These are phyloP conservation scores for Xiphydria camelus DNA, from an alignment of 2,888 invertebrate species.

Conservation along the genomic window DNA sequence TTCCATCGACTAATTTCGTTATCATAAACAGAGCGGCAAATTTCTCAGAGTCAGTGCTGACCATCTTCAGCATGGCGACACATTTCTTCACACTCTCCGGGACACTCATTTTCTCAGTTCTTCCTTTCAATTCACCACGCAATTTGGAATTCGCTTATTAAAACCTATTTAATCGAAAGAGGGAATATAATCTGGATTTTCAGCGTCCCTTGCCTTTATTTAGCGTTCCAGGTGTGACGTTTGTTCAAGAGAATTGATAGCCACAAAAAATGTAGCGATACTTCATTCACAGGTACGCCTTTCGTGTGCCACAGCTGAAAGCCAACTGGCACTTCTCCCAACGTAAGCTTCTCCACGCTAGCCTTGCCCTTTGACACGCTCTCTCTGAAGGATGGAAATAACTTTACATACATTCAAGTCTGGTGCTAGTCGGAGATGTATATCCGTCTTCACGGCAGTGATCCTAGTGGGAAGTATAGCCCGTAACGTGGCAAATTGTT, in stretches of 20 bases:
- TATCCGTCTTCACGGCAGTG: no score
- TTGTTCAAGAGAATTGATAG: no score
- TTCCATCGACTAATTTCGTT: conserved; percentile 83
- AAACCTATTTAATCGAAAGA: no score
- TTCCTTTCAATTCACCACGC: not conserved
- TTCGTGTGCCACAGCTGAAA: conserved; percentile 29
- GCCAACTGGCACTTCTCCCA: conserved; percentile 48
- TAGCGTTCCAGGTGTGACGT: no score
- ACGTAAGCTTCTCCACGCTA: conserved; percentile 31
- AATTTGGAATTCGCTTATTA: no score
- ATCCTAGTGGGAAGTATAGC: no score
- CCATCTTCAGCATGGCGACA: conserved; percentile 76
- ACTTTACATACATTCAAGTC: conserved; percentile 12
- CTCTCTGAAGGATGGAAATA: conserved; percentile 38
- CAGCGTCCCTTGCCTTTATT: no score
- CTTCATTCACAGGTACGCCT: not conserved
- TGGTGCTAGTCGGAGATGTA: no score
- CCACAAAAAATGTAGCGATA: not conserved
- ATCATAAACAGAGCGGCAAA: conserved; percentile 91
- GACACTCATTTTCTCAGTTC: conserved; percentile 54
- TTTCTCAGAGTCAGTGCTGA: conserved; percentile 85
- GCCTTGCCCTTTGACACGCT: conserved; percentile 56
- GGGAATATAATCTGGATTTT: no score
- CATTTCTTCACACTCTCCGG: conserved; percentile 86
- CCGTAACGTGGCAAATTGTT: no score